Evolutionary conservation across 2,888 invertebrate genomes (phyloP).

Genomic region (Troides helena): DNA sequence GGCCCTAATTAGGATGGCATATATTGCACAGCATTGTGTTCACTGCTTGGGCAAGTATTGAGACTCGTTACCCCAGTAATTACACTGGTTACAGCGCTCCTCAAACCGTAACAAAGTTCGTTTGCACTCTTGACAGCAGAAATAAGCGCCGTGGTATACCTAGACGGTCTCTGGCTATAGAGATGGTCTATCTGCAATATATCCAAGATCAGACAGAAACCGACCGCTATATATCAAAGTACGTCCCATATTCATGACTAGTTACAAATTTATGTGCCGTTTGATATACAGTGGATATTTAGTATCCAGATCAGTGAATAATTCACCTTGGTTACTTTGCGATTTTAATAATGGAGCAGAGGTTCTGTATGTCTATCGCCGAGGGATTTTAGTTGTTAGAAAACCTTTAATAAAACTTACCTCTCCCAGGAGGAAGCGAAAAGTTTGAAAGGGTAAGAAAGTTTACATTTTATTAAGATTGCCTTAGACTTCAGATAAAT

Average conservation of each 20-base stretch:
- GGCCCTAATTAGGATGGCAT: too few species aligned
- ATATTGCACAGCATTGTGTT: too few species aligned
- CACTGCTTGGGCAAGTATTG: too few species aligned
- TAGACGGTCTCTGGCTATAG: too few species aligned
- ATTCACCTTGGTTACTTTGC: neutral
- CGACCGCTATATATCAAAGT: slow-evolving; percentile 43
- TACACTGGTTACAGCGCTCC: too few species aligned
- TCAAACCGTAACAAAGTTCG: too few species aligned
- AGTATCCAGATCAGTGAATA: neutral
- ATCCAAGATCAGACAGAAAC: slow-evolving; percentile 43
- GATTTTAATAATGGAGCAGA: neutral
- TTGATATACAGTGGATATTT: neutral
- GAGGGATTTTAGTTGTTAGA: neutral
- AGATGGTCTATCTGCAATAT: slow-evolving; percentile 31
- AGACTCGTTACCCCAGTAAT: too few species aligned
- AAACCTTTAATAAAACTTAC: neutral
- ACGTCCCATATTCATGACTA: slow-evolving; percentile 44
- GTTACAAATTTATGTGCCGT: neutral
- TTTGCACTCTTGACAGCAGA: too few species aligned
- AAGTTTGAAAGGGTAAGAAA: neutral
- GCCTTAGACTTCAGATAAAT: neutral
- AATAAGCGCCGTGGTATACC: too few species aligned
- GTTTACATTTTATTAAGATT: neutral
- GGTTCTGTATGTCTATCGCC: neutral
- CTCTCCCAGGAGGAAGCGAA: neutral